Evolutionary conservation across 2,797 vertebrate genomes (phyloP).

Genomic region (Crax fasciolata): DNA sequence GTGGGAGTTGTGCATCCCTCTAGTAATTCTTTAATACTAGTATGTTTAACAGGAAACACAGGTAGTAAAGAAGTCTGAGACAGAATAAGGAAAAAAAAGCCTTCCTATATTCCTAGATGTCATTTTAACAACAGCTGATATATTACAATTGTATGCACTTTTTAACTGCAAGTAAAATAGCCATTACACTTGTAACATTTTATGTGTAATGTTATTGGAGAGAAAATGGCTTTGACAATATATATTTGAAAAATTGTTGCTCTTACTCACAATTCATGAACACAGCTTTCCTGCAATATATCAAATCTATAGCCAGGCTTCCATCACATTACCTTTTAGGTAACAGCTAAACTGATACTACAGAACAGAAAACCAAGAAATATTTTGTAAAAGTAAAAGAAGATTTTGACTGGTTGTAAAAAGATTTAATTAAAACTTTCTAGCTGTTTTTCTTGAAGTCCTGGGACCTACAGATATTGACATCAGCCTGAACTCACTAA

Average conservation of each 20-base stretch:
- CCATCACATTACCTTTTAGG: constrained; percentile 40
- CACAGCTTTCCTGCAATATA: constrained; percentile 42
- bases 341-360: constrained; percentile 9
- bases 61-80: constrained; percentile 48
- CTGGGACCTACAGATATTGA: not conserved
- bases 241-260: constrained; percentile 76
- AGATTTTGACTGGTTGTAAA: not conserved
- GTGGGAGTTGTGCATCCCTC: not conserved
- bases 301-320: constrained; percentile 66
- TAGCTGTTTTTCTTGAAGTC: not conserved
- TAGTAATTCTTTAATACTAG: constrained; percentile 13
- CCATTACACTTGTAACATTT: constrained; percentile 81
- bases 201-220: constrained; percentile 76
- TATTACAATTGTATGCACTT: constrained; percentile 73
- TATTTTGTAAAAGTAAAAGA: not conserved
- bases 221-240: constrained; percentile 77
- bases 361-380: not conserved
- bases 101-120: constrained; percentile 50
- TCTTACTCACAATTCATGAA: constrained; percentile 74
- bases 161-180: constrained; percentile 81
- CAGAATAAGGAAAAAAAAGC: constrained; percentile 16
- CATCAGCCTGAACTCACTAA: not conserved
- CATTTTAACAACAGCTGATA: constrained; percentile 76
- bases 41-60: constrained; percentile 5
- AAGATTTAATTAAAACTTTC: not conserved